These are phyloP conservation scores for Gymnocypris eckloni DNA, from an alignment of 2,797 vertebrate species.

Conservation along the genomic window DNA sequence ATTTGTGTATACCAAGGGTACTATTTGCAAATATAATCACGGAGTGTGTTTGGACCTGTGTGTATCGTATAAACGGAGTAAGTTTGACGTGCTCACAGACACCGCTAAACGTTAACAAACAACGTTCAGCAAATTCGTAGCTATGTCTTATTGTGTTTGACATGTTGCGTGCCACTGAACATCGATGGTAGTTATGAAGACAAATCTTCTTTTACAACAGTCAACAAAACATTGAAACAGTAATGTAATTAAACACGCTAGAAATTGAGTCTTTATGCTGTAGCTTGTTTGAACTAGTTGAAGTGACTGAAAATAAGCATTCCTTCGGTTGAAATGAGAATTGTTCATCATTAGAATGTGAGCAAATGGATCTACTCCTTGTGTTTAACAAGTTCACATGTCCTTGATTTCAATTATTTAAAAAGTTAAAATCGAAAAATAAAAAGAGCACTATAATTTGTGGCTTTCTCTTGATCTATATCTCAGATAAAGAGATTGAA, in stretches of 20 bases:
- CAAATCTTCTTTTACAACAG: background rate
- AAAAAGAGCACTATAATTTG: background rate
- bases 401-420: background rate
- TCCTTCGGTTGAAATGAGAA: background rate
- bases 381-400: background rate
- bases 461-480: background rate
- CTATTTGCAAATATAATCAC: constrained; percentile 59
- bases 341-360: background rate
- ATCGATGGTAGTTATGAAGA: background rate
- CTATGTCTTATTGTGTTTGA: background rate
- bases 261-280: background rate
- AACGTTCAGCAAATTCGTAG: background rate
- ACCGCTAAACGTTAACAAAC: constrained; percentile 14
- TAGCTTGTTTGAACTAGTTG: background rate
- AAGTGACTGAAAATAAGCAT: background rate
- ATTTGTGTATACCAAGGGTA: constrained; percentile 74
- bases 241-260: background rate
- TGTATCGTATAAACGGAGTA: constrained; percentile 76
- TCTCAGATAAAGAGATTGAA: background rate
- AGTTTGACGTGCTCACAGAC: constrained; percentile 68
- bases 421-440: background rate
- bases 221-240: background rate
- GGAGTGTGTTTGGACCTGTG: constrained; percentile 58
- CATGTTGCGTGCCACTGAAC: background rate
- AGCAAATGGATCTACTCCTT: too few species aligned